Evolutionary conservation across 2,797 vertebrate species (phyloP).

Genomic region (Phrynocephalus vlangalii): DNA sequence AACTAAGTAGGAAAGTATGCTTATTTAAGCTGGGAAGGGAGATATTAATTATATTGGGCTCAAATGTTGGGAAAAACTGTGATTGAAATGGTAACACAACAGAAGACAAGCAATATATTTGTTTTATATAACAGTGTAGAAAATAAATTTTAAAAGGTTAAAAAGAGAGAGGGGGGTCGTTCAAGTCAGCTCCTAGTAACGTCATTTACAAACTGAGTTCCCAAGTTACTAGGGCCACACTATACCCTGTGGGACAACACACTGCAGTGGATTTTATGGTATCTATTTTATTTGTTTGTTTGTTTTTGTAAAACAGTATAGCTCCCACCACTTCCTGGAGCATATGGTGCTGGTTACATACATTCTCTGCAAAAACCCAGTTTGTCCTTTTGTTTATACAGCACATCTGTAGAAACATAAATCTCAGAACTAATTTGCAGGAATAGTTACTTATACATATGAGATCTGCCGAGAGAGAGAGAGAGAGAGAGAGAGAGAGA

Average conservation of each 20-base stretch:
- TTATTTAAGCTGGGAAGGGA: too few relatives aligned
- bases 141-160: too few relatives aligned
- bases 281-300: neutral
- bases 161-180: too few relatives aligned
- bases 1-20: too few relatives aligned
- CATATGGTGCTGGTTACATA: neutral
- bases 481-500: too few relatives aligned
- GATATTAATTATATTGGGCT: too few relatives aligned
- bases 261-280: slow-evolving; percentile 9
- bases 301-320: slow-evolving; percentile 16
- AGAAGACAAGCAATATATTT: too few relatives aligned
- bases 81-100: too few relatives aligned
- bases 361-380: neutral
- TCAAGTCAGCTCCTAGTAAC: neutral
- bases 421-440: slow-evolving; percentile 49
- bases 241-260: neutral
- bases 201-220: neutral
- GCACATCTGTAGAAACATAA: slow-evolving; percentile 51
- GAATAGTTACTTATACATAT: slow-evolving; percentile 22
- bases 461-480: too few relatives aligned
- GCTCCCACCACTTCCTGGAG: slow-evolving; percentile 30
- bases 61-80: too few relatives aligned
- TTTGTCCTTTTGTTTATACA: slow-evolving; percentile 15
- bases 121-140: too few relatives aligned
- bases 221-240: neutral